Conservation (phyloP, 2,113 vertebrate species). For the Solea solea region DNA sequence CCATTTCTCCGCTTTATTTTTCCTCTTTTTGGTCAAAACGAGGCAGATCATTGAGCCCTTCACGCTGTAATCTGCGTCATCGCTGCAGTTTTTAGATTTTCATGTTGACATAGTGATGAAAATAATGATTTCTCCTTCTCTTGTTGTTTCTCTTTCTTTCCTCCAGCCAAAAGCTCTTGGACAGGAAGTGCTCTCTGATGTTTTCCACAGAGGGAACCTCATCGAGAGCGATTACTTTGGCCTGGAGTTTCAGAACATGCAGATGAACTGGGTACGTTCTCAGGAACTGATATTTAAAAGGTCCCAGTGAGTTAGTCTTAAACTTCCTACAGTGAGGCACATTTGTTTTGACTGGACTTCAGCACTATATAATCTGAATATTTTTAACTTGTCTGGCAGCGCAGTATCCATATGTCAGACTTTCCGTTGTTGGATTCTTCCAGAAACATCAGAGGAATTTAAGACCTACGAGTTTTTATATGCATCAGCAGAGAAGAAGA, state of each 20-base stretch:
- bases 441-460: constrained; percentile 45
- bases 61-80: constrained; percentile 4
- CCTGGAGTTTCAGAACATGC: constrained; percentile 91
- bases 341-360: constrained; percentile 42
- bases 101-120: constrained; percentile 26
- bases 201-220: constrained; percentile 90
- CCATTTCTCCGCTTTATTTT: background rate
- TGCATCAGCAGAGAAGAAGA: constrained; percentile 13
- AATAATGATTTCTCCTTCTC: constrained; percentile 21
- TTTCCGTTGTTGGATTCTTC: constrained; percentile 46
- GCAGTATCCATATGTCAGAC: constrained; percentile 18
- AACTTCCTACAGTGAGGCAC: constrained; percentile 9
- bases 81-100: constrained; percentile 3
- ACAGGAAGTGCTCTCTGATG: constrained; percentile 84
- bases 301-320: background rate
- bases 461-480: constrained; percentile 32
- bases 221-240: constrained; percentile 97
- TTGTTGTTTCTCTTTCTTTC: constrained; percentile 24
- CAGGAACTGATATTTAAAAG: background rate
- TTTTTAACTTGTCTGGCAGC: constrained; percentile 49
- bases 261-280: constrained; percentile 90
- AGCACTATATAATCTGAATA: constrained; percentile 29
- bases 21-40: background rate
- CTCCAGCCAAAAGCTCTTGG: constrained; percentile 86
- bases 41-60: background rate